phyloP scores from a whole-genome alignment of 2,797 vertebrate species.

The Pangasius sanitwongsei region DNA sequence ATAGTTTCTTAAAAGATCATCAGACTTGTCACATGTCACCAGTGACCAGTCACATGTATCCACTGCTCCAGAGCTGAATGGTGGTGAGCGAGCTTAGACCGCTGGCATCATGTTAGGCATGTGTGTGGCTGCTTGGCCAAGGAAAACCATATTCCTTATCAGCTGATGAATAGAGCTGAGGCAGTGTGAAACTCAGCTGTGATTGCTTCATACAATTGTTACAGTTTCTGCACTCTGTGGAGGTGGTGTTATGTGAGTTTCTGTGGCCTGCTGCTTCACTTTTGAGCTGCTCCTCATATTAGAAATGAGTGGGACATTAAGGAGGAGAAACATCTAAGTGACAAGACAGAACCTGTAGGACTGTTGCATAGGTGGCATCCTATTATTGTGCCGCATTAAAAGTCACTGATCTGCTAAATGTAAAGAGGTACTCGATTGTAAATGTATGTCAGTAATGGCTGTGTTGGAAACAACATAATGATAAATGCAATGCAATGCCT shows the following conservation, averaged over 20 bases:
- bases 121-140: neutral
- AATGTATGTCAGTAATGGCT: neutral
- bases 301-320: neutral
- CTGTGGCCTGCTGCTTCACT: neutral
- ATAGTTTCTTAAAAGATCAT: neutral
- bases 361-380: neutral
- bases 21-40: neutral
- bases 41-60: constrained; percentile 2
- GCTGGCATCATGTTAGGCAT: neutral
- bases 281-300: neutral
- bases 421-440: neutral
- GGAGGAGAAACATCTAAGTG: neutral
- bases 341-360: neutral
- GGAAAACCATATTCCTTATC: neutral
- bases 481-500: neutral
- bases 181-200: neutral
- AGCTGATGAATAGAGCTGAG: neutral
- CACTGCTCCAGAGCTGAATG: neutral
- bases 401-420: neutral
- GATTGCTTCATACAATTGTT: neutral
- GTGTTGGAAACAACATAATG: neutral
- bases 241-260: neutral
- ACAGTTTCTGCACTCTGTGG: neutral
- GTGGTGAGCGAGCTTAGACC: neutral
- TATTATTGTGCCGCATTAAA: neutral